Conservation (phyloP, 1,140 invertebrate genomes). For the Macrobrachium nipponense region DNA sequence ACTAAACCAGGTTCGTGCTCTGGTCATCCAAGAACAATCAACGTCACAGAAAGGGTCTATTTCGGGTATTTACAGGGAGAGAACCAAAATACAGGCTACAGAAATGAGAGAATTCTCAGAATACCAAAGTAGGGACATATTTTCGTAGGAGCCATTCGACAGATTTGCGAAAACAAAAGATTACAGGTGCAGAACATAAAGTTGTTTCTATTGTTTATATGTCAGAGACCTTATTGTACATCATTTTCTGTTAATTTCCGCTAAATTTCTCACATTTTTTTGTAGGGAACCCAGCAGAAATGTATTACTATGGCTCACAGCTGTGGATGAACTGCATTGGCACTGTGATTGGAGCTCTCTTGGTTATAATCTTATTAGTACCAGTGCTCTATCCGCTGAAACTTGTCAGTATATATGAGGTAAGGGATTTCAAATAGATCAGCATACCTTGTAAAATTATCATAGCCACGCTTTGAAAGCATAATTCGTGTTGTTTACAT, state of each 20-base stretch:
- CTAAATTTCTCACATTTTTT: not conserved
- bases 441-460: not conserved
- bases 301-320: constrained; percentile 54
- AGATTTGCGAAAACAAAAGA: too few relatives aligned
- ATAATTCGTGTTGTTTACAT: too few relatives aligned
- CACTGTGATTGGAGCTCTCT: not conserved
- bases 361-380: constrained; percentile 12
- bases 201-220: too few relatives aligned
- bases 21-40: too few relatives aligned
- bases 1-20: too few relatives aligned
- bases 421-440: not conserved
- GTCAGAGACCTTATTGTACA: not conserved
- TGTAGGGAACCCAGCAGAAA: constrained; percentile 42
- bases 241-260: not conserved
- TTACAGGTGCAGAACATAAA: too few relatives aligned
- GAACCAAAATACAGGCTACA: too few relatives aligned
- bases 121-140: not conserved
- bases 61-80: too few relatives aligned
- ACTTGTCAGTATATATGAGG: constrained; percentile 33
- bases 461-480: not conserved
- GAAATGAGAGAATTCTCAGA: not conserved
- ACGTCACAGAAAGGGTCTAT: too few relatives aligned
- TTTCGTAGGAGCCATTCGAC: too few relatives aligned
- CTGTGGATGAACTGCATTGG: constrained; percentile 36
- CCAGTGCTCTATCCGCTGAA: constrained; percentile 30